Evolutionary conservation across 2,113 vertebrate genomes (phyloP).

Genomic region (Geococcyx californianus): DNA sequence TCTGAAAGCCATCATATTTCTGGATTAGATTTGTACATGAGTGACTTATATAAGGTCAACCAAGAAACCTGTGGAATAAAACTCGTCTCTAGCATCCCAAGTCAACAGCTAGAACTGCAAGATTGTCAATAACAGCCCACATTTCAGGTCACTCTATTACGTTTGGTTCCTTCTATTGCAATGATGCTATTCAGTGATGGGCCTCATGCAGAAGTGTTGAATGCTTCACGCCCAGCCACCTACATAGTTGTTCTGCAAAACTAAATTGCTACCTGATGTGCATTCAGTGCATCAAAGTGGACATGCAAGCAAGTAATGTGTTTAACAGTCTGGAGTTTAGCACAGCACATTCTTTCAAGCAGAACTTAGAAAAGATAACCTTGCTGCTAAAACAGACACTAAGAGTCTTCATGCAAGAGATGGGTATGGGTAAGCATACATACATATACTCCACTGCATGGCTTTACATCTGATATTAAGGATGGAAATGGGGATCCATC

Average conservation of each 20-base stretch:
- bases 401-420: not conserved
- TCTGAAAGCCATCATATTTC: not conserved
- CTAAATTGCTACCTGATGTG: not conserved
- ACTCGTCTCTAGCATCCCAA: not conserved
- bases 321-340: not conserved
- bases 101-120: not conserved
- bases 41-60: not conserved
- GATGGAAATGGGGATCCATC: not conserved
- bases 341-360: not conserved
- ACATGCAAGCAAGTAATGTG: not conserved
- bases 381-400: not conserved
- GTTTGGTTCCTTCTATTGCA: not conserved
- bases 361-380: not conserved
- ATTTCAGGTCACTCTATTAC: not conserved
- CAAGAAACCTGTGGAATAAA: not conserved
- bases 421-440: not conserved
- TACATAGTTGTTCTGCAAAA: not conserved
- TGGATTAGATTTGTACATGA: not conserved
- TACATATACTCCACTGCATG: not conserved
- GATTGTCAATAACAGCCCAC: not conserved
- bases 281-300: not conserved
- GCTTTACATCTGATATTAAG: not conserved
- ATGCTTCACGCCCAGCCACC: not conserved
- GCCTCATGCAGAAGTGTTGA: not conserved
- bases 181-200: not conserved